Percentiles rank a stretch among this genome's conserved stretches.
These are phyloP conservation scores for Agelas oroides DNA, from an alignment of 37 sponge, comb jelly and placozoan species.

Conservation along the genomic window DNA sequence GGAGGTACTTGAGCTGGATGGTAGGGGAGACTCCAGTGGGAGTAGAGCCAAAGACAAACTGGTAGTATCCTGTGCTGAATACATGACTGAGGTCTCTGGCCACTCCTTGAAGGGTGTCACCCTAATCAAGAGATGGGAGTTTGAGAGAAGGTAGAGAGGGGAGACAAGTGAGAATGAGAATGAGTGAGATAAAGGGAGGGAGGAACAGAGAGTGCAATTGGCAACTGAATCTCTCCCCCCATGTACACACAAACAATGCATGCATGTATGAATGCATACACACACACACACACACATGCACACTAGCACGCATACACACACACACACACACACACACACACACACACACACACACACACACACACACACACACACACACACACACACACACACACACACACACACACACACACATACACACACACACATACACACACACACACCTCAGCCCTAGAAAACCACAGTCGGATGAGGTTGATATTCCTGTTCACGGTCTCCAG, in stretches of 20 bases:
- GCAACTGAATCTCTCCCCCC: not conserved
- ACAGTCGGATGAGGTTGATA: slow-evolving; percentile 81
- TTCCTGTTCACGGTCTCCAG: slow-evolving; percentile 82
- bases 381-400: too few species aligned
- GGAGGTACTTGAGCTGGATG: slow-evolving; percentile 37
- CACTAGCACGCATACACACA: too few species aligned
- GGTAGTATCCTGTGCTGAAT: slow-evolving; percentile 65
- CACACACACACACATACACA: too few species aligned
- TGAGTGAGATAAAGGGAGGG: not conserved
- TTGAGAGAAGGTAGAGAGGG: too few species aligned
- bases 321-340: too few species aligned
- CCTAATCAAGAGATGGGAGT: slow-evolving; percentile 41
- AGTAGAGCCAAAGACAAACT: slow-evolving; percentile 45
- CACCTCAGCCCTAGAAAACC: slow-evolving; percentile 89
- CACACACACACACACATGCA: too few species aligned
- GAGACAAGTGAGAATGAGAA: not conserved
- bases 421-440: not conserved
- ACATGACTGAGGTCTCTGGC: slow-evolving; percentile 65
- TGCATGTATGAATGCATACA: too few species aligned
- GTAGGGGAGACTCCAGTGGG: not conserved
- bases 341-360: too few species aligned
- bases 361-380: too few species aligned
- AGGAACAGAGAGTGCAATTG: not conserved
- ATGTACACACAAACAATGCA: too few species aligned
- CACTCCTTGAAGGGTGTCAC: slow-evolving; percentile 85